These are phyloP conservation scores for Cassiopea xamachana DNA, from an alignment of 30 jellyfish, hydroid and myxozoan genomes.

Conservation along the genomic window DNA sequence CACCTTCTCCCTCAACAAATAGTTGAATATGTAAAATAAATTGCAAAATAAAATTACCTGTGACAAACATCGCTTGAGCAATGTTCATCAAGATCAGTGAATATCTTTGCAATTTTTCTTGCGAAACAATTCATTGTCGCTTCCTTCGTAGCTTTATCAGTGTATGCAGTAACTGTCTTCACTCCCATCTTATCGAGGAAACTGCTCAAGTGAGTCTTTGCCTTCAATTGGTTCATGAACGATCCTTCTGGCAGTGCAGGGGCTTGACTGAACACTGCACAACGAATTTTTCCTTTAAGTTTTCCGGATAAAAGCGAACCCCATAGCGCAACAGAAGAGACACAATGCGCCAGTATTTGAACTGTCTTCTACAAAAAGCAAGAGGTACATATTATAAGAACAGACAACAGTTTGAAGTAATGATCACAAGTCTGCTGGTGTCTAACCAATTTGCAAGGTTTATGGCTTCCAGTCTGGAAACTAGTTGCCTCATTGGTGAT, in stretches of 20 bases:
- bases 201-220: slow-evolving; percentile 51
- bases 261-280: slow-evolving; percentile 70
- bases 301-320: slow-evolving; percentile 63
- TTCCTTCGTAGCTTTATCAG: slow-evolving; percentile 24
- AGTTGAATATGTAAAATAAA: not conserved
- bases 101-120: slow-evolving; percentile 2
- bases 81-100: slow-evolving; percentile 43
- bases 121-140: slow-evolving; percentile 56
- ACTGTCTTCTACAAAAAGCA: slow-evolving; percentile 56
- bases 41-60: slow-evolving; percentile 24
- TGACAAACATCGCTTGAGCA: slow-evolving; percentile 80
- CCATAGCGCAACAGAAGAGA: slow-evolving; percentile 56
- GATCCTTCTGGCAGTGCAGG: slow-evolving; percentile 70
- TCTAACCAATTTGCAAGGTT: too few species aligned
- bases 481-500: too few species aligned
- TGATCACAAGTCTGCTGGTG: too few species aligned
- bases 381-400: not conserved
- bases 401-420: too few species aligned
- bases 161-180: slow-evolving; percentile 62
- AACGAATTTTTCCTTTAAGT: slow-evolving; percentile 67
- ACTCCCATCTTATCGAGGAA: slow-evolving; percentile 65
- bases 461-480: too few species aligned
- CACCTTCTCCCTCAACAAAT: not conserved
- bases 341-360: slow-evolving; percentile 68
- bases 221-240: slow-evolving; percentile 49